Evolutionary conservation across 1,140 invertebrate genomes (phyloP), one percentile per base, ranked within the genome.

Genomic region (Drosophila busckii): DNA sequence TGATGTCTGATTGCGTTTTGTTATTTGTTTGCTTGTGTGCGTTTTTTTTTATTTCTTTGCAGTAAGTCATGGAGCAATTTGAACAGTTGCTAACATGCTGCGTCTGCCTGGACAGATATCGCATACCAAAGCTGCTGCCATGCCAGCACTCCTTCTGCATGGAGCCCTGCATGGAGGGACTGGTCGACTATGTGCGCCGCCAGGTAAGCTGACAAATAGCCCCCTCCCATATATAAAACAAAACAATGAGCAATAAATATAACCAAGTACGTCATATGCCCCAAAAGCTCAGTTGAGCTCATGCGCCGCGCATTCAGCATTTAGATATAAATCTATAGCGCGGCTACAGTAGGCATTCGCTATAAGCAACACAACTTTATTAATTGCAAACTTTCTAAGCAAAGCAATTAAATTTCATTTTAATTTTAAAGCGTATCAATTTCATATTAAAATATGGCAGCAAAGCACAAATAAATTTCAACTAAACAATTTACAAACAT

Each of bases 91-190:
- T 99, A 67, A 98, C 97, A 48, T 99, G 98, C 89, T 95, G 97
- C 85, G 97, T 99, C 75, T 99, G 98, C 88, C 89, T 99, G 85
- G 98, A 99, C 89, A 92, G 97, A 66, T 99, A 96, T 89, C 92
- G 96, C 78, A 97, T 97, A 88, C 98, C 98, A 19, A 99, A 99
- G 89, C 90, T 99, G 71, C 89, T 99, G 73, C 98, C 98, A 93
- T 99, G 98, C 88, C 98, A 99, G 90, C 98, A 99, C 91, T 99
- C 97, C 60, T 99, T 98, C 89, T 99, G 98, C 88, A 96, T 98
- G 93, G 96, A 97, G 82, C 97, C 97, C 20, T 99, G 97, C 88
- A 95, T 98, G 93, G 97, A 98, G 88, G 96, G 96, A 44, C 91
- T 98, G 26, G 95, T 97, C 67, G 97, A 98, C 89, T 97, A 98